Conservation (phyloP, 2,888 invertebrate species). For the Drosophila meridiana region DNA sequence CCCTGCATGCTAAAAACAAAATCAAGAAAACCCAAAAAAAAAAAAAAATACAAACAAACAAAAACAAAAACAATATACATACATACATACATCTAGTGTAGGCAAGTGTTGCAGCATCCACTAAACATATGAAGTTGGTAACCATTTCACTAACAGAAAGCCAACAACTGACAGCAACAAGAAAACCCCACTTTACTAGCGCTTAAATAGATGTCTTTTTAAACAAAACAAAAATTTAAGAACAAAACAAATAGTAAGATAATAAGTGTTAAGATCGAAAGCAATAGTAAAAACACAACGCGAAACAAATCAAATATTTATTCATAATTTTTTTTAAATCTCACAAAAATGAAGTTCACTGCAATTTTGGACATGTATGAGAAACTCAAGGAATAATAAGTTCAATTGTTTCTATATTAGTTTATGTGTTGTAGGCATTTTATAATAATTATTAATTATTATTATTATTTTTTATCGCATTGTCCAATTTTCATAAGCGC, state of each 20-base stretch:
- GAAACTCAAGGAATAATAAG: constrained; percentile 47
- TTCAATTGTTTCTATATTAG: constrained; percentile 45
- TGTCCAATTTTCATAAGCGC: constrained; percentile 28
- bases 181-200: constrained; percentile 72
- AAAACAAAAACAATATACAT: constrained; percentile 6
- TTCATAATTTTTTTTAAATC: constrained; percentile 69
- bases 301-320: constrained; percentile 74
- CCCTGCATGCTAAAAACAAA: constrained; percentile 6
- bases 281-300: constrained; percentile 64
- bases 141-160: constrained; percentile 39
- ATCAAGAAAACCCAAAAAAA: background rate
- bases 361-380: constrained; percentile 40
- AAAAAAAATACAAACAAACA: background rate
- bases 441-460: constrained; percentile 24
- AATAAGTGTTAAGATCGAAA: constrained; percentile 75
- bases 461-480: constrained; percentile 28
- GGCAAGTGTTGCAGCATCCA: constrained; percentile 66
- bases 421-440: constrained; percentile 52
- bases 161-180: constrained; percentile 51
- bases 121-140: constrained; percentile 59
- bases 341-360: constrained; percentile 53
- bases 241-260: constrained; percentile 73
- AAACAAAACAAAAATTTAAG: constrained; percentile 37
- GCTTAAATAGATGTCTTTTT: constrained; percentile 77
- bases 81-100: constrained; percentile 62